phyloP scores from a whole-genome alignment of 2,888 invertebrate species.

The Idaea straminata region DNA sequence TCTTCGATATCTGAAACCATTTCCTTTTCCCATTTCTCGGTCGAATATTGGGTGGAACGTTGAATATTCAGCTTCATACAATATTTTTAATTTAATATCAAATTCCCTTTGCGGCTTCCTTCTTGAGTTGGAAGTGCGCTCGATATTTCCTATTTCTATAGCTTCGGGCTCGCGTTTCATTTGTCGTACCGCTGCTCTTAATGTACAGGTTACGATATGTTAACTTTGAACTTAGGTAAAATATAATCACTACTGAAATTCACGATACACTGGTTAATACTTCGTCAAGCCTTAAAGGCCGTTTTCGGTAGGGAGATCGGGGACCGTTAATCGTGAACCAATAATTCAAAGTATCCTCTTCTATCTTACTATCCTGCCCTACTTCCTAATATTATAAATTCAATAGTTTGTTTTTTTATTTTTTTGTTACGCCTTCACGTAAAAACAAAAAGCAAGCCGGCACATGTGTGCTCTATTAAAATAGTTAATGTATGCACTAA shows the following conservation, averaged over 20 bases:
- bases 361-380: no score
- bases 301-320: no score
- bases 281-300: no score
- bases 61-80: background rate
- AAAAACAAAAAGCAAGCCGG: no score
- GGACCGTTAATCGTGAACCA: no score
- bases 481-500: no score
- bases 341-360: no score
- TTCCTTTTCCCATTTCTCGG: background rate
- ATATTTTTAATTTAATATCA: constrained; percentile 5
- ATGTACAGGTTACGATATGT: constrained; percentile 13
- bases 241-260: background rate
- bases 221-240: constrained; percentile 11
- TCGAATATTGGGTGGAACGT: constrained; percentile 1
- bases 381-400: no score
- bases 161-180: constrained; percentile 23
- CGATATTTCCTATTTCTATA: constrained; percentile 14
- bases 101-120: constrained; percentile 1
- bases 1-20: background rate
- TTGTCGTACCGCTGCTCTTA: constrained; percentile 23
- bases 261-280: no score
- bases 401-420: no score
- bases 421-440: no score
- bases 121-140: background rate
- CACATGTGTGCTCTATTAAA: no score